These are phyloP conservation scores for Campylomormyrus numenius DNA, from an alignment of 2,113 vertebrate species.

Conservation along the genomic window DNA sequence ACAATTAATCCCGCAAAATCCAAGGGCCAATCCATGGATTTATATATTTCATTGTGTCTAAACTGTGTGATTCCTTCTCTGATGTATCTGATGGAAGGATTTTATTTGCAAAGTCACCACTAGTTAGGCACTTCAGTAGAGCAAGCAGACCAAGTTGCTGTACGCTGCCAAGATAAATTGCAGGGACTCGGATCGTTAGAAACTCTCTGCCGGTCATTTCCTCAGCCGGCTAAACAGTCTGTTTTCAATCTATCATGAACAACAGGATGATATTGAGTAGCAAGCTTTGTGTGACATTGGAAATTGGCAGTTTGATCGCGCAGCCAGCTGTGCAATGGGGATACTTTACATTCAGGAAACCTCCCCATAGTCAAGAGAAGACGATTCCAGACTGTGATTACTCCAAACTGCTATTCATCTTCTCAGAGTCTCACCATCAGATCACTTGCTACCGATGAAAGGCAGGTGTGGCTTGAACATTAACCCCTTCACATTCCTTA, in stretches of 20 bases:
- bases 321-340: neutral
- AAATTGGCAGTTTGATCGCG: neutral
- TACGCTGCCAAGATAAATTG: neutral
- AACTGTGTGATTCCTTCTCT: neutral
- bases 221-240: conserved; percentile 8
- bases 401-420: neutral
- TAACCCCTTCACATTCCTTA: neutral
- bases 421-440: neutral
- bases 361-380: neutral
- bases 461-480: neutral
- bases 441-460: neutral
- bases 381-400: neutral
- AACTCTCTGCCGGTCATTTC: neutral
- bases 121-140: neutral
- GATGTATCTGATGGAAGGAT: neutral
- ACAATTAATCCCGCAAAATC: neutral
- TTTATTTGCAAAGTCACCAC: neutral
- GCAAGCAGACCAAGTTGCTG: neutral
- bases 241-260: neutral
- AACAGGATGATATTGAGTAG: neutral
- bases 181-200: neutral
- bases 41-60: neutral
- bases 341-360: neutral
- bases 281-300: neutral
- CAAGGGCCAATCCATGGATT: neutral